These are phyloP conservation scores for Osedax frankpressi DNA, from an alignment of 2,888 invertebrate species.

Conservation along the genomic window DNA sequence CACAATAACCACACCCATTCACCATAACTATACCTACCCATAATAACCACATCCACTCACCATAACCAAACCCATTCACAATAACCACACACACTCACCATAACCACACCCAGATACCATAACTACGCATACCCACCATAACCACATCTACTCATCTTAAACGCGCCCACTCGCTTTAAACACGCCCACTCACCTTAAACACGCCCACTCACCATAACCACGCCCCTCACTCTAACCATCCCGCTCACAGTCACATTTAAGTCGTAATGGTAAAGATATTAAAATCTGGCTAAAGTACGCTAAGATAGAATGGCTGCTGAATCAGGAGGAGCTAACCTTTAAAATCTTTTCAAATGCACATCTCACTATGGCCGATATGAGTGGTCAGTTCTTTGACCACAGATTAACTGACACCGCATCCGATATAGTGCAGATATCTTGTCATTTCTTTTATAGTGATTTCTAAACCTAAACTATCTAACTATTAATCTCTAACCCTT, in stretches of 20 bases:
- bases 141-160: not conserved
- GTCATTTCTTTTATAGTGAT: too few species aligned
- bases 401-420: too few species aligned
- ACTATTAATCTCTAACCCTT: too few species aligned
- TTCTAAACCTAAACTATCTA: too few species aligned
- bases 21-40: not conserved
- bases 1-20: not conserved
- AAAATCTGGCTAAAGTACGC: not conserved
- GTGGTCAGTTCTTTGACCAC: not conserved
- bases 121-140: not conserved
- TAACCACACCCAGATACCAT: not conserved
- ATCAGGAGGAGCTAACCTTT: not conserved
- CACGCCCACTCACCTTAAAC: not conserved
- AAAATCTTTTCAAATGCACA: not conserved
- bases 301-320: not conserved
- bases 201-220: not conserved
- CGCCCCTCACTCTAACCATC: not conserved
- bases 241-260: not conserved
- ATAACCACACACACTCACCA: not conserved
- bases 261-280: not conserved
- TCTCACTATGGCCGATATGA: not conserved
- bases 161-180: not conserved
- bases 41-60: not conserved
- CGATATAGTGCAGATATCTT: too few species aligned
- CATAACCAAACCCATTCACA: not conserved